Evolutionary conservation across 1,140 invertebrate species (phyloP), one percentile per base, ranked within the genome.

Genomic region (Drosophila subobscura): DNA sequence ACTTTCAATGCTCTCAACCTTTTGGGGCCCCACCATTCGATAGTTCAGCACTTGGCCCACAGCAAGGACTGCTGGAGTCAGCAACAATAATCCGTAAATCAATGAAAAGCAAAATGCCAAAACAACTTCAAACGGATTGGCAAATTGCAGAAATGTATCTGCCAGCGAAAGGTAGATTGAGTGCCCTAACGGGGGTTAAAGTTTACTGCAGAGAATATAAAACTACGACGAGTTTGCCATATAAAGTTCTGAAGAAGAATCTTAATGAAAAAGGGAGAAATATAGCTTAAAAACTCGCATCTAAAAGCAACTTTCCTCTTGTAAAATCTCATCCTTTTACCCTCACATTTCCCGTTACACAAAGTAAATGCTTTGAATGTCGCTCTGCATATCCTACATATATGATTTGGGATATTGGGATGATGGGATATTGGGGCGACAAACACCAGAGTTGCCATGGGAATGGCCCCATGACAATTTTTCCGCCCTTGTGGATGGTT

Each of bases 31-130:
- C 10, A 12, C 33, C 33, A 12, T 12, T 37, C 33, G 33, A 37
- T 37, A 37, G 33, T 12, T 12, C 10, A 37, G 33, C 33, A 4
- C 33, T 33, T 12, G 10, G 14, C 16, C 14, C 20, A 44, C 27
- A 37, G 25, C 5, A n/a, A 22, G 65, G 63, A 22, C 12, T 5
- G 12, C 22, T 27, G 8, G 12, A 56, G 42, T 46, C 50, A 56
- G 63, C 44, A 33, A 74, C 65, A 75, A 63, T 84, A 84, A 84
- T 84, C 79, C 72, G 71, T 84, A 76, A 84, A 84, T 83, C 79
- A 83, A 84, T 84, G 77, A 76, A 68, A 76, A 76, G 50, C 23
- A 55, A 42, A 68, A 67, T 42, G 63, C 46, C 76, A 72, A 78
- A 84, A 77, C 65, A 64, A 84, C 56, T 65, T 77, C 55, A 33